phyloP scores from a whole-genome alignment of 2,113 vertebrate genomes.

The Sigmodon hispidus region DNA sequence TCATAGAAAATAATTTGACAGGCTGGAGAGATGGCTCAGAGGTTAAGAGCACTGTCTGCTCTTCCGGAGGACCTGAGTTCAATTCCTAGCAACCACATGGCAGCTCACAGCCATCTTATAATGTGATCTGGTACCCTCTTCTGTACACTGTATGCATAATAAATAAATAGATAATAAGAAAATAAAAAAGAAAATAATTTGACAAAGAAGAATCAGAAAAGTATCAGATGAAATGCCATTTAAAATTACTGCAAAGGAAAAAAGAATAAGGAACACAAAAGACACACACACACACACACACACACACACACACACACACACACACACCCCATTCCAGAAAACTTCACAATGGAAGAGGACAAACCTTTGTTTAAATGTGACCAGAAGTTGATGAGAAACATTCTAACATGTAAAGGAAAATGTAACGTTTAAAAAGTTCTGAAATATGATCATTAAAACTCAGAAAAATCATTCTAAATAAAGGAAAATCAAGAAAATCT shows the following conservation, averaged over 20 bases:
- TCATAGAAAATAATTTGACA: slow-evolving; percentile 9
- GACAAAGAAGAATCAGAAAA: background rate
- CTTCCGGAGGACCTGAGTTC: no score
- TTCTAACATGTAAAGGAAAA: background rate
- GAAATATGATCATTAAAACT: slow-evolving; percentile 11
- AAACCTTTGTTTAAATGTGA: background rate
- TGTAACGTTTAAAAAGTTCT: slow-evolving; percentile 28
- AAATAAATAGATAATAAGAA: no score
- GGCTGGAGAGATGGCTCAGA: no score
- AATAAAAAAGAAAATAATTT: slow-evolving; percentile 42
- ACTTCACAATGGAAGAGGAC: background rate
- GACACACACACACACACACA: no score
- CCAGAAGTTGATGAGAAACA: background rate
- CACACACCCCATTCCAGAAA: background rate
- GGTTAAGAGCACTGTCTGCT: no score
- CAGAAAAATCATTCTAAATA: slow-evolving; percentile 19
- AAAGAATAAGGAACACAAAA: background rate
- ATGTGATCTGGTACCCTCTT: no score
- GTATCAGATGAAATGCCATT: background rate
- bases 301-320: no score
- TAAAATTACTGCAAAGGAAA: background rate
- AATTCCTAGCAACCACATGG: no score
- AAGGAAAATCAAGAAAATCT: background rate
- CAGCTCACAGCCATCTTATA: no score
- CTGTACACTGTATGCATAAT: no score